Percentiles rank a stretch among this genome's conserved stretches.
Conservation (phyloP, 2,113 vertebrate genomes). For the Tachysurus fulvidraco region DNA sequence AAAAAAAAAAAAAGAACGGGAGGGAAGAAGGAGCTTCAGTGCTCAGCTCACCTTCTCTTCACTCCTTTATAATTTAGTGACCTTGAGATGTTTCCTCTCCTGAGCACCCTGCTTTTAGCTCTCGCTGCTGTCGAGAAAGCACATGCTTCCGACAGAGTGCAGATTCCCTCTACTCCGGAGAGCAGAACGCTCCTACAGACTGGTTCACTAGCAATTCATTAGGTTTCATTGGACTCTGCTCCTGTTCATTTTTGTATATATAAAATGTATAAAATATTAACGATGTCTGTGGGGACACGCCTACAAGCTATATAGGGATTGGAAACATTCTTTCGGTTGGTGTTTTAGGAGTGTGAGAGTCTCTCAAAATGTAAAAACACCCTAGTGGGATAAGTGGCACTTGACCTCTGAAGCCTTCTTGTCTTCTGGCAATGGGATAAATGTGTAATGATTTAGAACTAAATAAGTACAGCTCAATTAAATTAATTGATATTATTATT, state of each 20-base stretch:
- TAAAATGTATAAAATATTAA: not conserved
- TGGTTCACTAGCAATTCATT: constrained; percentile 8
- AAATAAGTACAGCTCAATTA: not conserved
- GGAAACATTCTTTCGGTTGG: not conserved
- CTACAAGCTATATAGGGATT: not conserved
- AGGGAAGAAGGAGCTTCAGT: constrained; percentile 26
- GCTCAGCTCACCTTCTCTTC: constrained; percentile 49
- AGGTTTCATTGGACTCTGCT: constrained; percentile 6
- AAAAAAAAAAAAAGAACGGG: constrained; percentile 13
- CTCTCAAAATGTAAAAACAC: not conserved
- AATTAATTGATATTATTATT: not conserved
- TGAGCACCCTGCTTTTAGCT: constrained; percentile 52
- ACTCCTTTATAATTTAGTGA: constrained; percentile 59
- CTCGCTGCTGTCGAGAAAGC: constrained; percentile 42
- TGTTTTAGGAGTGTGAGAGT: not conserved
- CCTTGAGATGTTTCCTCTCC: constrained; percentile 51
- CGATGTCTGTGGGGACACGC: not conserved
- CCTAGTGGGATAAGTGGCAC: not conserved
- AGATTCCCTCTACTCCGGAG: not conserved
- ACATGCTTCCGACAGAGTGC: constrained; percentile 19
- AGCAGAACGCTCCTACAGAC: constrained; percentile 5
- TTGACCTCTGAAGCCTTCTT: not conserved
- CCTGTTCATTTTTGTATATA: not conserved
- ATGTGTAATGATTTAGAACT: not conserved
- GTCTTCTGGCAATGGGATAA: not conserved